These are phyloP conservation scores for Misgurnus mizolepis DNA, from an alignment of 2,113 vertebrate genomes.

Conservation along the genomic window DNA sequence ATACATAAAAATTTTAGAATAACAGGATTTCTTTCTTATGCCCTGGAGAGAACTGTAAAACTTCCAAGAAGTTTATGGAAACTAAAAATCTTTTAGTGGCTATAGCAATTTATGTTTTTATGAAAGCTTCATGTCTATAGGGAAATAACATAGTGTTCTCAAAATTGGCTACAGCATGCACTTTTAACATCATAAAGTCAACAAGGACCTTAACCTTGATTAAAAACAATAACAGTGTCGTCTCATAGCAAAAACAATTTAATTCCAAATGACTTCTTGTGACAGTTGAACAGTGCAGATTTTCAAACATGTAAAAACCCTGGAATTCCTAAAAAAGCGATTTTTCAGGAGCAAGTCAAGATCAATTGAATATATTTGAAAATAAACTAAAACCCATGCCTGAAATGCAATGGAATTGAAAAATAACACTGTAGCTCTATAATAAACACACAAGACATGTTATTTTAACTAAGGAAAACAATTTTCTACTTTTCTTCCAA, in stretches of 20 bases:
- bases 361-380: not conserved
- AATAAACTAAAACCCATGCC: not conserved
- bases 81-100: not conserved
- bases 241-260: not conserved
- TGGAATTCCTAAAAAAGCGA: not conserved
- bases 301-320: constrained; percentile 15
- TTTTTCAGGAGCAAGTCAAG: not conserved
- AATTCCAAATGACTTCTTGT: not conserved
- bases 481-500: not conserved
- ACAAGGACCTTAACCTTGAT: constrained; percentile 1
- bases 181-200: not conserved
- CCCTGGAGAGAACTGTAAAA: not conserved
- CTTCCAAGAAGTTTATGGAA: constrained; percentile 2
- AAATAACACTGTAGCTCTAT: constrained; percentile 6
- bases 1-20: not conserved
- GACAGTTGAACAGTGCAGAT: not conserved
- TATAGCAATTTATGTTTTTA: not conserved
- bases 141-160: constrained; percentile 2
- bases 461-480: not conserved
- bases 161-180: not conserved
- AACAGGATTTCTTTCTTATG: too few relatives aligned
- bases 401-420: not conserved
- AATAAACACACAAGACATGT: constrained; percentile 16
- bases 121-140: not conserved
- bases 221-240: not conserved